Conservation (phyloP, 2,888 invertebrate species). For the Nephrotoma flavescens region DNA sequence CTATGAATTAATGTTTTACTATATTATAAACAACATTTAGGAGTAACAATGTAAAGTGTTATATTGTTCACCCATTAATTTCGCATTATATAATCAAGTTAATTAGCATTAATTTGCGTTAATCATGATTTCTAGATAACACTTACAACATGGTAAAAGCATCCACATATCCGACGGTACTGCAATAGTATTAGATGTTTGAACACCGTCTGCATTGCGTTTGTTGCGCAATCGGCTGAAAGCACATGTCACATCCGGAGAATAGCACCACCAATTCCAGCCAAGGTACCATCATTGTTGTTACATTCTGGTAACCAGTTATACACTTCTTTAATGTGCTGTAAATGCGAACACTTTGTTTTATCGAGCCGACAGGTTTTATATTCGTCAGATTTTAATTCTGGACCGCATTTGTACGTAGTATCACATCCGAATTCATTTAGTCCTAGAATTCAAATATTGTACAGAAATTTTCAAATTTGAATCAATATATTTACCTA, state of each 20-base stretch:
- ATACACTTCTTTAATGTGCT: slow-evolving; percentile 1
- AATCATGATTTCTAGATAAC: neutral
- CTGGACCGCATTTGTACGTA: neutral
- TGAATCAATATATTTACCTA: slow-evolving; percentile 10
- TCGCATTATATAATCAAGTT: neutral
- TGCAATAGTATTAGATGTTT: slow-evolving; percentile 36
- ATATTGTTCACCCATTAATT: slow-evolving; percentile 39
- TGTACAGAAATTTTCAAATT: slow-evolving; percentile 6
- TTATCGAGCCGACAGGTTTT: too few relatives aligned
- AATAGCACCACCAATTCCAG: slow-evolving; percentile 42
- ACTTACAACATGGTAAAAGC: slow-evolving; percentile 50
- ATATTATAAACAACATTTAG: neutral
- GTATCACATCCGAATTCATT: slow-evolving; percentile 14
- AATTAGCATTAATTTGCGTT: neutral
- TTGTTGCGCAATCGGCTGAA: slow-evolving; percentile 46
- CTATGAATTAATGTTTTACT: neutral
- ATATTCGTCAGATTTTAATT: neutral
- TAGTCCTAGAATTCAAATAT: slow-evolving; percentile 23
- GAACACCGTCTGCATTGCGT: slow-evolving; percentile 34
- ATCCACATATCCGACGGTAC: slow-evolving; percentile 42
- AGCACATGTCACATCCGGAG: slow-evolving; percentile 43
- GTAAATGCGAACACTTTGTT: neutral
- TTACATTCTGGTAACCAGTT: slow-evolving; percentile 36
- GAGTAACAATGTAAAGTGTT: neutral
- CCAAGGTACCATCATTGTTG: slow-evolving; percentile 38